A percentile compares a stretch with the other conserved stretches of the same genome.
Evolutionary conservation across 2,888 invertebrate species (phyloP).

Genomic region (Tenthredo amoena): DNA sequence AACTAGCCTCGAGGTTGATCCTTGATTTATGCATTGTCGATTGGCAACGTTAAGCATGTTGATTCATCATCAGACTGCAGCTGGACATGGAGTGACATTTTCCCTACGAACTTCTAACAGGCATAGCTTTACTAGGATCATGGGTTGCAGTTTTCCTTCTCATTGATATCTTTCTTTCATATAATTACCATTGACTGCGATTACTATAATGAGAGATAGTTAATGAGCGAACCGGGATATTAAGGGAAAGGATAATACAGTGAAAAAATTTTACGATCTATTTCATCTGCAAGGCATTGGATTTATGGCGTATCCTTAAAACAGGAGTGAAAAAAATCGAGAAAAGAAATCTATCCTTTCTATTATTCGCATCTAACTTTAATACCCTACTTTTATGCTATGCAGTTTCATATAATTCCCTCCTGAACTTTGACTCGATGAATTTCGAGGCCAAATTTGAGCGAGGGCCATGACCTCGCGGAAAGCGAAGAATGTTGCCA

Average conservation of each 20-base stretch:
- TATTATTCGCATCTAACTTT: background rate
- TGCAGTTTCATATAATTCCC: background rate
- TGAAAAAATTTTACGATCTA: background rate
- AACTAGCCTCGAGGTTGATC: slow-evolving; percentile 21
- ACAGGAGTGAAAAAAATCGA: background rate
- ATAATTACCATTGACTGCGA: background rate
- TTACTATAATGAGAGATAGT: background rate
- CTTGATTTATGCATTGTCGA: slow-evolving; percentile 20
- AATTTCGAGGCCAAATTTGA: slow-evolving; percentile 22
- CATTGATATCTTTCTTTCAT: background rate
- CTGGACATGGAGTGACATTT: background rate
- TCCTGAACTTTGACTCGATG: slow-evolving; percentile 1
- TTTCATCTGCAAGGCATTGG: background rate
- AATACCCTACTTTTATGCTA: background rate
- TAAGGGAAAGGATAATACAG: background rate
- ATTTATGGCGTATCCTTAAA: background rate
- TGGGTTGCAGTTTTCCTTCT: background rate
- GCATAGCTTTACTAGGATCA: background rate
- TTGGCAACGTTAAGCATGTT: background rate
- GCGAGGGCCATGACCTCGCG: slow-evolving; percentile 39
- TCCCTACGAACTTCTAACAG: background rate
- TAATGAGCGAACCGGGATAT: background rate
- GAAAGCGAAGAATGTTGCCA: slow-evolving; percentile 25
- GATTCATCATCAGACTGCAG: background rate
- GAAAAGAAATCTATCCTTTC: background rate